Percentiles rank a stretch among this genome's conserved stretches.
Conservation (phyloP, 35 echinoderm and acorn worm species). For the Lytechinus pictus region DNA sequence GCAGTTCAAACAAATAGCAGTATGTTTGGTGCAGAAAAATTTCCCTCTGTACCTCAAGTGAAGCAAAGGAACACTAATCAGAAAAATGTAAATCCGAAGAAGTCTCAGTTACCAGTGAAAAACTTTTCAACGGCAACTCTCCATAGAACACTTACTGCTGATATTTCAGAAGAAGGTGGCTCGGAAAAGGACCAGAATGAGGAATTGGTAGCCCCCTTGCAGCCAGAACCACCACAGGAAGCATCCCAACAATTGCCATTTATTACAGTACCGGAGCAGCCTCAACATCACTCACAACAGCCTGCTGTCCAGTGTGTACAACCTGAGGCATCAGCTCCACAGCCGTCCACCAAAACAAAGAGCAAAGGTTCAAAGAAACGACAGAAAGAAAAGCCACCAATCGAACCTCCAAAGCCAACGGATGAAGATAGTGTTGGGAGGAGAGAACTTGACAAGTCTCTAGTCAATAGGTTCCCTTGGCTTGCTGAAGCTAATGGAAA, state of each 20-base stretch:
- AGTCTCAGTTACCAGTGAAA: constrained; percentile 40
- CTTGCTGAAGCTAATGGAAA: constrained; percentile 61
- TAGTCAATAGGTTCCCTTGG: constrained; percentile 80
- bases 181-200: background rate
- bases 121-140: constrained; percentile 59
- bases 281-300: constrained; percentile 25
- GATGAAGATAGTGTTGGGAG: constrained; percentile 68
- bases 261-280: background rate
- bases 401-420: constrained; percentile 15
- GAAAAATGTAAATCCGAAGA: background rate
- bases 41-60: background rate
- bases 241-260: background rate
- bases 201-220: constrained; percentile 7
- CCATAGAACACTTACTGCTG: constrained; percentile 64
- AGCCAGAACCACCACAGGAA: background rate
- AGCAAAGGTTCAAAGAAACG: constrained; percentile 49
- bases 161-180: constrained; percentile 56
- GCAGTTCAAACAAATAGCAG: background rate
- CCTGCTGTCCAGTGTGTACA: background rate
- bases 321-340: background rate
- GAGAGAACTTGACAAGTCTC: constrained; percentile 60
- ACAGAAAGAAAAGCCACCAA: constrained; percentile 32
- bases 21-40: background rate
- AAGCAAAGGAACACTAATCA: background rate
- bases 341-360: background rate